phyloP scores from a whole-genome alignment of 2,797 vertebrate species.

The Hydrolagus colliei region DNA sequence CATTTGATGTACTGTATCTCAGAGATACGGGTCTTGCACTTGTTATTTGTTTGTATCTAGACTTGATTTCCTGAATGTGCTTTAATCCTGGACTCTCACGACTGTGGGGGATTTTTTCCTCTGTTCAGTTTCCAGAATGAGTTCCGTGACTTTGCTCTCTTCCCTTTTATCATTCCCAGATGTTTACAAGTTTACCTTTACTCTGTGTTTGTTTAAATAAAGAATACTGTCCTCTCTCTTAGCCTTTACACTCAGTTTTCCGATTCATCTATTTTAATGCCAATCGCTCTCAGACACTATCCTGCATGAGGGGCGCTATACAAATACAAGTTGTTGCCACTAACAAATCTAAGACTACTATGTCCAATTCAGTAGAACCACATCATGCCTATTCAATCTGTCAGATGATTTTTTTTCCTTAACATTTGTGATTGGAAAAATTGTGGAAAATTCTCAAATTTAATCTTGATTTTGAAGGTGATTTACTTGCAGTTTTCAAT shows the following conservation, averaged over 20 bases:
- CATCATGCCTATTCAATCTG: neutral
- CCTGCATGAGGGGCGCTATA: neutral
- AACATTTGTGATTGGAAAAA: neutral
- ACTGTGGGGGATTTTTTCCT: neutral
- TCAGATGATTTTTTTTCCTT: neutral
- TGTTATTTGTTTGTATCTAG: neutral
- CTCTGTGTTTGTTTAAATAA: neutral
- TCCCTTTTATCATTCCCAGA: constrained; percentile 3
- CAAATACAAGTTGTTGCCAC: neutral
- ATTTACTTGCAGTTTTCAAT: too few species aligned
- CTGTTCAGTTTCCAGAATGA: constrained; percentile 10
- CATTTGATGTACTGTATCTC: neutral
- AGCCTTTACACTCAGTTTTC: neutral
- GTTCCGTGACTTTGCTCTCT: neutral
- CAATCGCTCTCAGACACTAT: neutral
- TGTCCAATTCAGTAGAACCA: neutral
- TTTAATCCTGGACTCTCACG: neutral
- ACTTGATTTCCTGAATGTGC: neutral
- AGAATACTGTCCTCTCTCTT: neutral
- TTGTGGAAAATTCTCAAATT: too few species aligned
- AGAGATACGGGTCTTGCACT: neutral
- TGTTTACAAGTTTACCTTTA: constrained; percentile 23
- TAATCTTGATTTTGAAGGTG: too few species aligned
- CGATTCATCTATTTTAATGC: neutral
- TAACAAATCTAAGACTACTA: neutral